Percentiles rank a stretch among this genome's conserved stretches.
phyloP scores from a whole-genome alignment of 1,140 invertebrate genomes.

The Tachypleus tridentatus region DNA sequence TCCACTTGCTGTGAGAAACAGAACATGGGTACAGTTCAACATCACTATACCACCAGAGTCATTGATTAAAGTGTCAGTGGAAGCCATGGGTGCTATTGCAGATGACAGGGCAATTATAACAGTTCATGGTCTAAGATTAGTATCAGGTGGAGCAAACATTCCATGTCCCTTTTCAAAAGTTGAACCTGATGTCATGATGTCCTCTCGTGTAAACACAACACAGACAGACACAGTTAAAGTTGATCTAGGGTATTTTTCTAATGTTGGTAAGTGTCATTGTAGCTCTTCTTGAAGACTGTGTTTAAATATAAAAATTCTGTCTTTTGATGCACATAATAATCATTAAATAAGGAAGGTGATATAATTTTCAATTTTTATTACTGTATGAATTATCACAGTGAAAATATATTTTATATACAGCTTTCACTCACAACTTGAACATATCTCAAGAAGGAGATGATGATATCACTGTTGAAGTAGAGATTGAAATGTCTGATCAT shows the following conservation, averaged over 20 bases:
- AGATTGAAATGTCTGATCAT: slow-evolving; percentile 23
- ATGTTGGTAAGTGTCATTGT: slow-evolving; percentile 17
- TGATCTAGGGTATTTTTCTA: slow-evolving; percentile 22
- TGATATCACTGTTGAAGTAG: slow-evolving; percentile 20
- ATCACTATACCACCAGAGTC: slow-evolving; percentile 22
- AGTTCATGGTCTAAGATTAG: slow-evolving; percentile 18
- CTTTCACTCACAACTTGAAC: slow-evolving; percentile 13
- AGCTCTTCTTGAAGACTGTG: no score
- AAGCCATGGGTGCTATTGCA: slow-evolving; percentile 12
- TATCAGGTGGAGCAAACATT: slow-evolving; percentile 22
- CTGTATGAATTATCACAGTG: no score
- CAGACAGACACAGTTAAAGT: slow-evolving; percentile 20
- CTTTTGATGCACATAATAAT: no score
- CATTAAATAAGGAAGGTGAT: no score
- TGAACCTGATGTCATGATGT: slow-evolving; percentile 10
- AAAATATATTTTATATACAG: not conserved
- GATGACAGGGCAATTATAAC: slow-evolving; percentile 21
- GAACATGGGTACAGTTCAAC: slow-evolving; percentile 22
- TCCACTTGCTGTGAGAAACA: slow-evolving; percentile 9
- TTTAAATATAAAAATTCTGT: no score
- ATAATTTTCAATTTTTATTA: no score
- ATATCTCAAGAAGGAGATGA: slow-evolving; percentile 20
- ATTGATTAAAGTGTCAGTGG: slow-evolving; percentile 15
- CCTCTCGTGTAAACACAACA: slow-evolving; percentile 16
- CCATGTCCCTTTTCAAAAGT: slow-evolving; percentile 20